Base-by-base conservation (phyloP, 2,113 vertebrate species). In the Gorsachius goisagi region DNA sequence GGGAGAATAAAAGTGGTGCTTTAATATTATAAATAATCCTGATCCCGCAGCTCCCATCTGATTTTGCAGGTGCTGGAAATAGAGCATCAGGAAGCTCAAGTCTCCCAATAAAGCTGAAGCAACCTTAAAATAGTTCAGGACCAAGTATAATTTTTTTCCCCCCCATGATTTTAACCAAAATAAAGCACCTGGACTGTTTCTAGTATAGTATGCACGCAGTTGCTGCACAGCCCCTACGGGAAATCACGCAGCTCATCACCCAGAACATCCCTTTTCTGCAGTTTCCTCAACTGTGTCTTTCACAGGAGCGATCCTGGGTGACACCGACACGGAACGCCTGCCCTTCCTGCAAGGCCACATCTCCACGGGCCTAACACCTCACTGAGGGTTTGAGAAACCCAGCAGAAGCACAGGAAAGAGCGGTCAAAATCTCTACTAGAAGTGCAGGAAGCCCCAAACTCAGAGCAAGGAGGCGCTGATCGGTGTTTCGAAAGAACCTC, bases 251-350 rank as follows among this genome's bases (percentile, higher is more conserved):
- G 4, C 15, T 47, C 50, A 6, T 24, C 4, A 6, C 15, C 7
- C 12, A 14, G 19, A 62, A 37, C 45, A 66, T 22, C 20, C 3
- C 20, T 21, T n/a, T 20, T 3, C 71, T 35, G 17, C 9, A 21
- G 8, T 15, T 47, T 4, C 10, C 11, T 37, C 1, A 0, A 13
- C 27, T 5, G 30, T 1, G 39, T 5, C 41, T n/a, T 9, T 21
- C 50, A n/a, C 5, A 26, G 32, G 23, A 32, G 27, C 1, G 2
- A 26, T 20, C 15, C 41, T 20, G 17, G 59, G 11, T 26, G 39
- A 11, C 0, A 4, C 4, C 3, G 39, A 16, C 55, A 37, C 0
- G 16, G 39, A 30, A 26, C 2, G 0, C 26, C 26, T 3, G 22
- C 19, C 35, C 12, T 28, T 23, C 50, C 5, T 5, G 6, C 28